These are phyloP conservation scores for Agelaius phoeniceus DNA, from an alignment of 2,113 vertebrate genomes.

Conservation along the genomic window DNA sequence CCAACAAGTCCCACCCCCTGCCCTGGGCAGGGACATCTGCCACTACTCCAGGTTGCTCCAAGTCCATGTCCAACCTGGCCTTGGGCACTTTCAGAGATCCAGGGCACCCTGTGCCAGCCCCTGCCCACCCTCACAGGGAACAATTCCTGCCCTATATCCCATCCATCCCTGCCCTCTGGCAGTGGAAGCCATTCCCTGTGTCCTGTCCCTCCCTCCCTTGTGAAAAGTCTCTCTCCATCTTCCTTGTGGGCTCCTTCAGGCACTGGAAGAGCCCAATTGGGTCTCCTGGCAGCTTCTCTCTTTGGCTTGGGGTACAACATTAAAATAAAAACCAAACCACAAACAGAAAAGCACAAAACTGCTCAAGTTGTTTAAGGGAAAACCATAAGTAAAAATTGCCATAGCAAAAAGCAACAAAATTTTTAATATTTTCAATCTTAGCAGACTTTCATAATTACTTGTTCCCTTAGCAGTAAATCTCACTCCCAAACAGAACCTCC, in stretches of 20 bases:
- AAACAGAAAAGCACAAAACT: not conserved
- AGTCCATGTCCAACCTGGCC: fast-evolving
- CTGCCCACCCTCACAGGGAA: fast-evolving
- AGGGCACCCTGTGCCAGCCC: not conserved
- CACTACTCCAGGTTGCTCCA: fast-evolving
- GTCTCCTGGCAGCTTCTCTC: not conserved
- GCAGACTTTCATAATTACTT: not conserved
- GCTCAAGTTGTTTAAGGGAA: not conserved
- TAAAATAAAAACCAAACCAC: no score
- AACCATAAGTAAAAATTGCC: not conserved
- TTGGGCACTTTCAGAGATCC: not conserved
- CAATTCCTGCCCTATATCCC: not conserved
- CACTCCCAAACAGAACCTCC: not conserved
- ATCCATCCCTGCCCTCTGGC: fast-evolving
- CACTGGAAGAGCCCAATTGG: not conserved
- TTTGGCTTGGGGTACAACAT: not conserved
- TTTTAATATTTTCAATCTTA: not conserved
- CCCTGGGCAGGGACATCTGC: not conserved
- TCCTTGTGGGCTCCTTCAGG: not conserved
- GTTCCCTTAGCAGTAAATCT: not conserved
- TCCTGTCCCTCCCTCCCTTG: not conserved
- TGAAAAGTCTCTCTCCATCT: not conserved
- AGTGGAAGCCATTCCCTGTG: not conserved
- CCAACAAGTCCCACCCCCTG: not conserved
- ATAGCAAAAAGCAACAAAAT: not conserved